Percentiles rank a stretch among this genome's conserved stretches.
Conservation (phyloP, 2,888 invertebrate species). For the Tigriopus californicus region DNA sequence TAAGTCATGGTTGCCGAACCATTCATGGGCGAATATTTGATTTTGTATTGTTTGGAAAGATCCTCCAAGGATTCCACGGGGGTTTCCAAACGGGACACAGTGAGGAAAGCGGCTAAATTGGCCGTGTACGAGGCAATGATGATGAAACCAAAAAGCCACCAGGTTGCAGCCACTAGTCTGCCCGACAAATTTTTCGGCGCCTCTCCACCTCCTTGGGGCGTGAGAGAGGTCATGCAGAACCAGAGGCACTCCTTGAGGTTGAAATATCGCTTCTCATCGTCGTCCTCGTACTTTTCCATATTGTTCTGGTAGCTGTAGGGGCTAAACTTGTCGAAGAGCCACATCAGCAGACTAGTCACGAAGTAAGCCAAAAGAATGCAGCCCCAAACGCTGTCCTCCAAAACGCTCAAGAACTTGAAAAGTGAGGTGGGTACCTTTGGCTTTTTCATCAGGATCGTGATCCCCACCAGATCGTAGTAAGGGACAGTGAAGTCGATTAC, state of each 20-base stretch:
- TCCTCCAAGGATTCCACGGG: conserved; percentile 86
- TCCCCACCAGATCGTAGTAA: conserved; percentile 91
- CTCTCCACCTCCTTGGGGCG: conserved; percentile 53
- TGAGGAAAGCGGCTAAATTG: conserved; percentile 89
- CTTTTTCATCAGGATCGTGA: conserved; percentile 84
- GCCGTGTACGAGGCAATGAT: conserved; percentile 97
- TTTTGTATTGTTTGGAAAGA: conserved; percentile 83
- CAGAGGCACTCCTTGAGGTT: conserved; percentile 88
- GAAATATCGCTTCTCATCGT: conserved; percentile 83
- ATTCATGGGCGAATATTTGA: conserved; percentile 77
- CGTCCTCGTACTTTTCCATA: conserved; percentile 72
- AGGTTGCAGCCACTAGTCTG: conserved; percentile 81
- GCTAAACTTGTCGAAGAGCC: conserved; percentile 90
- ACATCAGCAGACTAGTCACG: conserved; percentile 82
- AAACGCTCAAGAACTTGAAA: conserved; percentile 86
- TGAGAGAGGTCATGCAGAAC: conserved; percentile 97
- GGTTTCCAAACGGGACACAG: conserved; percentile 49
- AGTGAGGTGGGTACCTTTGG: conserved; percentile 65
- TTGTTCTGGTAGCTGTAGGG: conserved; percentile 94
- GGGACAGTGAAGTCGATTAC: conserved; percentile 92
- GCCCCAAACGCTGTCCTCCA: conserved; percentile 90
- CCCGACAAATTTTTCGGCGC: conserved; percentile 92
- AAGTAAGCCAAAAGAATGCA: conserved; percentile 87
- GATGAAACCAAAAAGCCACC: conserved; percentile 98
- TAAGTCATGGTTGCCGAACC: conserved; percentile 80